phyloP scores from a whole-genome alignment of 2,113 vertebrate species.

The Rattus rattus region DNA sequence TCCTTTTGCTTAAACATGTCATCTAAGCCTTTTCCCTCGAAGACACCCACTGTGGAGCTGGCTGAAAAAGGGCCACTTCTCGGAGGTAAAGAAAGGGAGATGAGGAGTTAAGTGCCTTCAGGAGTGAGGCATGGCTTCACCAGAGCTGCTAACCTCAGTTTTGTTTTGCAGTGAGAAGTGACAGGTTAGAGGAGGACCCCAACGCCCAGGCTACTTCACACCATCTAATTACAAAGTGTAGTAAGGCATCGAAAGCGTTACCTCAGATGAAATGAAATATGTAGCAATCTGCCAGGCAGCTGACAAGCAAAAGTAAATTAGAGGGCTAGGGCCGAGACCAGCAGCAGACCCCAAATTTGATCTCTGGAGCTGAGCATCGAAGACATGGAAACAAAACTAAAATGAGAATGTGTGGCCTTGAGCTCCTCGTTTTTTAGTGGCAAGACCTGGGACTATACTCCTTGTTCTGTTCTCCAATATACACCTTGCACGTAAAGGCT shows the following conservation, averaged over 20 bases:
- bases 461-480: background rate
- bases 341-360: background rate
- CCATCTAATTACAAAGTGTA: slow-evolving; percentile 51
- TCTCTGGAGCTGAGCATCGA: background rate
- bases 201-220: slow-evolving; percentile 29
- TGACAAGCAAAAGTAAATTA: slow-evolving; percentile 54
- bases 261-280: slow-evolving; percentile 52
- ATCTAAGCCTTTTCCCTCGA: background rate
- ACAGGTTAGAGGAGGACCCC: slow-evolving; percentile 53
- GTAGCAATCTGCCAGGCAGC: slow-evolving; percentile 51
- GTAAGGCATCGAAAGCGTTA: slow-evolving; percentile 58
- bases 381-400: background rate
- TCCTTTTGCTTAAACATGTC: background rate
- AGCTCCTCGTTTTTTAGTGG: background rate
- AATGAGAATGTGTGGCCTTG: background rate
- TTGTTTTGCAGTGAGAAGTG: slow-evolving; percentile 49
- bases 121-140: slow-evolving; percentile 23
- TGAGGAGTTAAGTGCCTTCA: slow-evolving; percentile 24
- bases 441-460: background rate
- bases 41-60: slow-evolving; percentile 34
- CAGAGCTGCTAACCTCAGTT: slow-evolving; percentile 45
- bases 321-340: background rate
- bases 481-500: background rate
- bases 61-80: slow-evolving; percentile 60
- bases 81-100: slow-evolving; percentile 34